Evolutionary conservation across 2,888 invertebrate genomes (phyloP).

Genomic region (Phaonia tiefii): DNA sequence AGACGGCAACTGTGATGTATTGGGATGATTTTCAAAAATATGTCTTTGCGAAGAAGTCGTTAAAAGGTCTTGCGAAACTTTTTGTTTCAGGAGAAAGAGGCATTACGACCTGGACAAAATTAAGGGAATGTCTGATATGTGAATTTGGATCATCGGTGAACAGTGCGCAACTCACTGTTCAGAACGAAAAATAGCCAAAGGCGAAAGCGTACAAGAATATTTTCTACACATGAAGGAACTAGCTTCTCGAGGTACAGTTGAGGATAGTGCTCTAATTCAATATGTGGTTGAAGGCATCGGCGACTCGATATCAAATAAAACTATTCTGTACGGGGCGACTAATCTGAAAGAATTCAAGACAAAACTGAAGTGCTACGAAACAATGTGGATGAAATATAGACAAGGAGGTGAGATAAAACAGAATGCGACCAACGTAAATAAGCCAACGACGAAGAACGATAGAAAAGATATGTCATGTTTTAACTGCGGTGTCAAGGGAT

Average conservation of each 20-base stretch:
- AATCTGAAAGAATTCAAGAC: slow-evolving; percentile 61
- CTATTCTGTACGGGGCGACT: slow-evolving; percentile 58
- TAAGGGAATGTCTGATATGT: slow-evolving; percentile 40
- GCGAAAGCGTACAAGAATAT: slow-evolving; percentile 76
- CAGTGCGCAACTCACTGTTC: slow-evolving; percentile 59
- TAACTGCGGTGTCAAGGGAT: slow-evolving; percentile 63
- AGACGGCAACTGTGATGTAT: slow-evolving; percentile 48
- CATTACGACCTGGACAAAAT: slow-evolving; percentile 43
- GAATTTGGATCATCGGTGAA: slow-evolving; percentile 54
- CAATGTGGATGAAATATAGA: too few relatives aligned
- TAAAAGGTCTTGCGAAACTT: slow-evolving; percentile 57
- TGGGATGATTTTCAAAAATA: slow-evolving; percentile 59
- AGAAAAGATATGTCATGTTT: slow-evolving; percentile 40
- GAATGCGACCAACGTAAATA: background rate
- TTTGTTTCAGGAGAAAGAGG: slow-evolving; percentile 60
- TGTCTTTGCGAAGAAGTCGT: slow-evolving; percentile 55
- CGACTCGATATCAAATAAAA: slow-evolving; percentile 65
- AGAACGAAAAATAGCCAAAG: slow-evolving; percentile 71
- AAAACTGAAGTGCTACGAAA: slow-evolving; percentile 62
- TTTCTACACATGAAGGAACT: slow-evolving; percentile 76
- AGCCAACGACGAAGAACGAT: background rate
- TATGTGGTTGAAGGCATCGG: slow-evolving; percentile 78
- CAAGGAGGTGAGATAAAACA: background rate
- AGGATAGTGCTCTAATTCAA: slow-evolving; percentile 74
- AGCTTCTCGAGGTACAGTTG: slow-evolving; percentile 74